phyloP scores from a whole-genome alignment of 2,113 vertebrate genomes.

The Pelecanus crispus region DNA sequence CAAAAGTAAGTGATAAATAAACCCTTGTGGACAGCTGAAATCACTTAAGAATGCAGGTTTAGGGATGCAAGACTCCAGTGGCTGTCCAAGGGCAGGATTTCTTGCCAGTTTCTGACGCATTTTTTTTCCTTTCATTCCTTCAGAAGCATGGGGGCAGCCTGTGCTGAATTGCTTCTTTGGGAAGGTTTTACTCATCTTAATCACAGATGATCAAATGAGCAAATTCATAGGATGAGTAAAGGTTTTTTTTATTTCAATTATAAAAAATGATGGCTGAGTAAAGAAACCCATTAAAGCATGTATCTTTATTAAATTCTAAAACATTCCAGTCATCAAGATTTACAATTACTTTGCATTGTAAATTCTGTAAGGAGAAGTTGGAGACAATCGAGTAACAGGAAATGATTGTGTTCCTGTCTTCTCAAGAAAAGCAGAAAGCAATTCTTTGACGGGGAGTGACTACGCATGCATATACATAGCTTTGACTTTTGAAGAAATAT shows the following conservation, averaged over 20 bases:
- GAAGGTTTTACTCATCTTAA: conserved; percentile 30
- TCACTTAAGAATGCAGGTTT: neutral
- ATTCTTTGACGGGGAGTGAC: neutral
- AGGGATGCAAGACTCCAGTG: neutral
- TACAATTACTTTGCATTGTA: neutral
- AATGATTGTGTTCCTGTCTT: neutral
- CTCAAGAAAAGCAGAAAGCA: neutral
- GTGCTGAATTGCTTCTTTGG: conserved; percentile 32
- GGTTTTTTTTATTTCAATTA: conserved; percentile 14
- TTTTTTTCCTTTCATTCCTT: neutral
- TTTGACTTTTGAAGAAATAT: neutral
- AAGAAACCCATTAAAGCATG: neutral
- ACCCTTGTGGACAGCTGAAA: neutral
- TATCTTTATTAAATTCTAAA: conserved; percentile 48
- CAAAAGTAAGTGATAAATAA: conserved; percentile 26
- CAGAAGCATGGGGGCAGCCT: conserved; percentile 6
- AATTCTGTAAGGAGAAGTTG: neutral
- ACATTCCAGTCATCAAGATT: conserved; percentile 13
- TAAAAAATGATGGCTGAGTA: conserved; percentile 19
- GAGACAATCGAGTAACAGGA: neutral
- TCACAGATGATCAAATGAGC: conserved; percentile 8
- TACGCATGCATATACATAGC: neutral
- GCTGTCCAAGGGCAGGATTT: neutral
- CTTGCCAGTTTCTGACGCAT: conserved; percentile 31
- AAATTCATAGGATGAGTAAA: conserved; percentile 22